Evolutionary conservation across 1,140 invertebrate genomes (phyloP).

Genomic region (Chrysopa pallens): DNA sequence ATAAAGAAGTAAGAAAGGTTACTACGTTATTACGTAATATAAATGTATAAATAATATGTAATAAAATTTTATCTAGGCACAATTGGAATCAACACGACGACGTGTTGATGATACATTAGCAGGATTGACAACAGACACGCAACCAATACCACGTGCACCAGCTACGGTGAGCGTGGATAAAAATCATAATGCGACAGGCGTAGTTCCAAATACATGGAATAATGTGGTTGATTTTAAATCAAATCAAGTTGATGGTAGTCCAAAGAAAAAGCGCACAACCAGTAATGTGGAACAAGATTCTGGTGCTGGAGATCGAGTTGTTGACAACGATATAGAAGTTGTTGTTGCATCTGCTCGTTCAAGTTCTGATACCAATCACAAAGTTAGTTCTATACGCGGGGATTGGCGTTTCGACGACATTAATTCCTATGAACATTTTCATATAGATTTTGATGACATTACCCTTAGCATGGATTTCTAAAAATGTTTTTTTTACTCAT

Average conservation of each 20-base stretch:
- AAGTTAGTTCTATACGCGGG: too few relatives aligned
- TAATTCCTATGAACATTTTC: too few relatives aligned
- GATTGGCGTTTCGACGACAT: too few relatives aligned
- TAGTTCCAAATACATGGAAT: conserved; percentile 11
- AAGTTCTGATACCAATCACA: conserved; percentile 14
- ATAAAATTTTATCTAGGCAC: conserved; percentile 11
- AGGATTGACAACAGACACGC: conserved; percentile 26
- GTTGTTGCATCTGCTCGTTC: conserved; percentile 29
- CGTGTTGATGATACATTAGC: conserved; percentile 29
- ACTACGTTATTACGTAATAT: conserved; percentile 5
- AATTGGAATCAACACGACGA: conserved; percentile 22
- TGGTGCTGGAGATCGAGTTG: conserved; percentile 21
- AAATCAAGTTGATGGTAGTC: conserved; percentile 18
- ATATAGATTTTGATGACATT: too few relatives aligned
- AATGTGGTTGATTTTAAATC: conserved; percentile 1
- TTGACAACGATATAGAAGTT: conserved; percentile 31
- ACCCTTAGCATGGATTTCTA: too few relatives aligned
- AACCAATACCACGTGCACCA: conserved; percentile 14
- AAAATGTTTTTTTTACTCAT: too few relatives aligned
- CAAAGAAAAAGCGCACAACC: conserved; percentile 31
- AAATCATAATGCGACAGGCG: conserved; percentile 50
- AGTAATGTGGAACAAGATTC: conserved; percentile 26
- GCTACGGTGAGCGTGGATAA: conserved; percentile 30
- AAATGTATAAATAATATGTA: background rate
- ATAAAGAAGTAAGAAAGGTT: conserved; percentile 30